Evolutionary conservation across 2,888 invertebrate genomes (phyloP), one percentile per base, ranked within the genome.

Genomic region (Aricia artaxerxes): DNA sequence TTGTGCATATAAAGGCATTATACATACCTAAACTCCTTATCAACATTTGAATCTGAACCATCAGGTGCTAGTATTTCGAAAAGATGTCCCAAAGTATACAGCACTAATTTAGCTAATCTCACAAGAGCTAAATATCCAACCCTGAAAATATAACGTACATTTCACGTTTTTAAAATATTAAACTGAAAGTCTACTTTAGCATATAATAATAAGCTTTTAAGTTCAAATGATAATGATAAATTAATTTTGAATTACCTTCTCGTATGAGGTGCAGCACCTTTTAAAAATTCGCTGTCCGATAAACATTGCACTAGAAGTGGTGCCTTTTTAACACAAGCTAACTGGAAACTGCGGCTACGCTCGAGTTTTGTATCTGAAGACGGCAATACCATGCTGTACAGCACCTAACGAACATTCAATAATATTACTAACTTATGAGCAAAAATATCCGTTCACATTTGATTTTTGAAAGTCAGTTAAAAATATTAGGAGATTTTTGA

Each of bases 321-420:
- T 11, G 94, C 92, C 81, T 96, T 96, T 84, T 95, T 95, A 79
- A 96, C 93, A 90, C 96, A 96, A 4, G 95, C 95, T 69, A 95
- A 87, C 88, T 97, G 96, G 83, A 95, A 94, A 83, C 91, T 94
- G 77, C 95, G 90, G 82, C 95, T 92, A 4, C 95, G 96, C 73
- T 97, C 97, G 1, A 97, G 96, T 84, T 97, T 95, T 1, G 97
- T 97, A 85, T 98, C 97, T 9, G 96, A 93, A 7, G 98, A 98
- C 16, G 99, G 99, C 97, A 99, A 98, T 82, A 99, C 94, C 89
- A 99, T 95, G 82, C 98, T 97, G 90, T 99, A 98, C 81, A 98
- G 94, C 77, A 99, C 97, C 94, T 95, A 83, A 57, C 4, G 4
- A 82, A 49, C 79, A 77, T 9, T 38, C 38, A 82, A 79, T 53